These are phyloP conservation scores for Thereva unica DNA, from an alignment of 2,888 invertebrate species.

Conservation along the genomic window DNA sequence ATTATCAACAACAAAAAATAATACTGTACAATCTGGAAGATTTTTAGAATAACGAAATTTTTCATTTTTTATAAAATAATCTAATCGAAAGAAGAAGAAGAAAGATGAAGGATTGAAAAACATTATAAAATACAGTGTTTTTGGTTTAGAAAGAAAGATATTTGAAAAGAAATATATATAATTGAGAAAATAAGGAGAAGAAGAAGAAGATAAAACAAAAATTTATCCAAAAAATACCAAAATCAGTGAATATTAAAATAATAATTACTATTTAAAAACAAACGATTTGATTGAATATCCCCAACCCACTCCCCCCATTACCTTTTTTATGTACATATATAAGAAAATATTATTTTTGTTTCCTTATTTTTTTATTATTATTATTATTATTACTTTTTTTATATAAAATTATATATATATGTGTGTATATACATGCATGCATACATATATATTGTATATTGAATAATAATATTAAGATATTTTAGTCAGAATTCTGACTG, in stretches of 20 bases:
- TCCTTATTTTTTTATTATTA: too few relatives aligned
- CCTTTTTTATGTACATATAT: too few relatives aligned
- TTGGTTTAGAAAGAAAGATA: neutral
- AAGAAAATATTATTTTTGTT: too few relatives aligned
- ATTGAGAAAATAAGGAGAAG: too few relatives aligned
- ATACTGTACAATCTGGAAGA: neutral
- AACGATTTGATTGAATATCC: too few relatives aligned
- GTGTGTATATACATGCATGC: constrained; percentile 9
- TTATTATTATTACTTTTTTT: neutral
- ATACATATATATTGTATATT: constrained; percentile 4
- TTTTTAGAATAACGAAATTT: neutral
- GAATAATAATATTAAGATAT: constrained; percentile 14
- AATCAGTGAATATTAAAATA: too few relatives aligned
- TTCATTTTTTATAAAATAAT: neutral
- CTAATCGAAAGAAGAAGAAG: neutral
- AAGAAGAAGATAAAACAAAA: too few relatives aligned
- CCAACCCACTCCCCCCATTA: too few relatives aligned
- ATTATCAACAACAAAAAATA: neutral
- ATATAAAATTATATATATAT: neutral
- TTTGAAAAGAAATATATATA: neutral
- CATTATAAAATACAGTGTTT: too few relatives aligned
- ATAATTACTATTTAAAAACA: too few relatives aligned
- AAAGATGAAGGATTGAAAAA: neutral
- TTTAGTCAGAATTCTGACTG: constrained; percentile 39
- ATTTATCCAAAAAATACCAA: too few relatives aligned